Percentiles rank a stretch among this genome's conserved stretches.
phyloP scores from a whole-genome alignment of 2,888 invertebrate genomes.

The Thera britannica region DNA sequence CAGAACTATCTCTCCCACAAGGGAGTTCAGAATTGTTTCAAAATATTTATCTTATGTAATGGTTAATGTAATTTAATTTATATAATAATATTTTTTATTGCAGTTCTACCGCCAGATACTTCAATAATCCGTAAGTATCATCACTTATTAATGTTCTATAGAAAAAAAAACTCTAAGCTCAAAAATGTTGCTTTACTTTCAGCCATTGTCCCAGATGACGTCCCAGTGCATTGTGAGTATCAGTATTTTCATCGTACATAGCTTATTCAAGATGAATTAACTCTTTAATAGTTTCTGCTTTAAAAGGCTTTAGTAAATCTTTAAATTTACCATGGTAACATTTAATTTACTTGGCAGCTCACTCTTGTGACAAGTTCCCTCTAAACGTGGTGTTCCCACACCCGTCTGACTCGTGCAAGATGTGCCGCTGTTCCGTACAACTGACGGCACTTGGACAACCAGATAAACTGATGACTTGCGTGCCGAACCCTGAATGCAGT shows the following conservation, averaged over 20 bases:
- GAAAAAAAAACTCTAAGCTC: not conserved
- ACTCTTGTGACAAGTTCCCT: slow-evolving; percentile 36
- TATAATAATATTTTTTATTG: slow-evolving; percentile 11
- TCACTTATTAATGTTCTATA: not conserved
- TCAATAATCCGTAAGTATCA: slow-evolving; percentile 31
- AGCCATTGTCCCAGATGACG: slow-evolving; percentile 22
- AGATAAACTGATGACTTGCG: slow-evolving; percentile 56
- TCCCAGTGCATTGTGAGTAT: not conserved
- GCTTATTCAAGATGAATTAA: not conserved
- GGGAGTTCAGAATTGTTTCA: too few species aligned
- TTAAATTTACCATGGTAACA: not conserved
- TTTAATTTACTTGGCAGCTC: slow-evolving; percentile 13
- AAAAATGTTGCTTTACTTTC: slow-evolving; percentile 14
- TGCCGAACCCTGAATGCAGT: slow-evolving; percentile 58
- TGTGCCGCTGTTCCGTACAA: slow-evolving; percentile 58
- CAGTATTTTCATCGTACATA: not conserved
- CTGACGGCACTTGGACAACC: slow-evolving; percentile 33
- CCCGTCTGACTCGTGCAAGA: slow-evolving; percentile 34
- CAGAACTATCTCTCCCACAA: too few species aligned
- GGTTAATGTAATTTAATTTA: not conserved
- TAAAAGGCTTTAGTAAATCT: not conserved
- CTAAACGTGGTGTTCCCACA: slow-evolving; percentile 38
- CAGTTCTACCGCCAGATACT: slow-evolving; percentile 33
- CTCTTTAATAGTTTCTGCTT: not conserved
- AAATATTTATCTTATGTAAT: too few species aligned